Conservation (phyloP, 2,113 vertebrate species). For the Madoqua kirkii region DNA sequence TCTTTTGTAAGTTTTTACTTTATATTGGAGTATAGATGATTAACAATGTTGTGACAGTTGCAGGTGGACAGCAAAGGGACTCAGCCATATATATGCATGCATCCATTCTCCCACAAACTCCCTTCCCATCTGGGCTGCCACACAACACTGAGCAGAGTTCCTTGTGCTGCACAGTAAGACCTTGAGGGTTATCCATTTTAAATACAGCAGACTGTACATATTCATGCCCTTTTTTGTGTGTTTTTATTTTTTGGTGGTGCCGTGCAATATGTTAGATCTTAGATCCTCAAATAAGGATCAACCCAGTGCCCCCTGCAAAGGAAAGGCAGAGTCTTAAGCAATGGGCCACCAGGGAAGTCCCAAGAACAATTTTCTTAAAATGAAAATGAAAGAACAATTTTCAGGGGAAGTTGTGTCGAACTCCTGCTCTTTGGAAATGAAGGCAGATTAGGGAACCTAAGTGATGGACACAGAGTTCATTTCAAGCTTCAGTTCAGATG, state of each 20-base stretch:
- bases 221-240: not conserved
- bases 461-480: not conserved
- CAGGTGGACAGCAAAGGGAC: not conserved
- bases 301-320: not conserved
- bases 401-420: not conserved
- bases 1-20: not conserved
- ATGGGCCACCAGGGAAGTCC: not conserved
- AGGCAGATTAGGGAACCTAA: not conserved
- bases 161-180: not conserved
- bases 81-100: not conserved
- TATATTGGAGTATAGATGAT: not conserved
- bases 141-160: not conserved
- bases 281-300: not conserved
- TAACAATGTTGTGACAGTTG: rapidly evolving
- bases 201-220: not conserved
- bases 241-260: not conserved
- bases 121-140: not conserved
- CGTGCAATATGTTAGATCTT: not conserved
- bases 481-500: not conserved
- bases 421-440: not conserved
- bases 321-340: not conserved
- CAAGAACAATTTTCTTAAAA: not conserved
- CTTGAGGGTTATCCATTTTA: not conserved
- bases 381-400: not conserved
- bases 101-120: rapidly evolving